Evolutionary conservation across 2,888 invertebrate genomes (phyloP).

Genomic region (Chrysolina americana): DNA sequence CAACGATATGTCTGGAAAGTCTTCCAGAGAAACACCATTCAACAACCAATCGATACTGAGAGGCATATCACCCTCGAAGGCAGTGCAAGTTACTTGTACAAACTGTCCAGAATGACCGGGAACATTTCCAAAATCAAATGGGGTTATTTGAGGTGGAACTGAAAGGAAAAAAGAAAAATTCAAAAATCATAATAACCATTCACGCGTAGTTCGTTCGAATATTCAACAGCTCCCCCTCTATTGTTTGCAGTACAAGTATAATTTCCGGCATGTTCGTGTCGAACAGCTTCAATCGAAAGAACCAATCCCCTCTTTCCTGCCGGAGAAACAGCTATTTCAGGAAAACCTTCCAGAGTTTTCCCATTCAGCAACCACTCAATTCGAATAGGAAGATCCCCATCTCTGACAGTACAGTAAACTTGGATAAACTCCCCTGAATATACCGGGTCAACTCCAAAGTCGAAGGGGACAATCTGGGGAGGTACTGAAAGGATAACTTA

Average conservation of each 20-base stretch:
- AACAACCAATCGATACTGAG: constrained; percentile 79
- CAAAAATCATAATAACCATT: constrained; percentile 45
- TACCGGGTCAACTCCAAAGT: constrained; percentile 76
- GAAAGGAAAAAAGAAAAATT: constrained; percentile 41
- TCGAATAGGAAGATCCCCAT: constrained; percentile 77
- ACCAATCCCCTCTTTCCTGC: constrained; percentile 71
- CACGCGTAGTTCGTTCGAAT: constrained; percentile 70
- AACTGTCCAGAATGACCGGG: constrained; percentile 79
- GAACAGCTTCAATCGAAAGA: constrained; percentile 78
- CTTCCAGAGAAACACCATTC: constrained; percentile 71
- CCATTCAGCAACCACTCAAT: constrained; percentile 77
- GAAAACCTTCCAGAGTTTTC: constrained; percentile 60
- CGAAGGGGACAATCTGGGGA: constrained; percentile 78
- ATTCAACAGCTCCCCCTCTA: constrained; percentile 60
- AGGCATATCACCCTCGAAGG: constrained; percentile 80
- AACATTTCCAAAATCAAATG: constrained; percentile 74
- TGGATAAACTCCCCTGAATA: constrained; percentile 76
- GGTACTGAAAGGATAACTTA: constrained; percentile 70
- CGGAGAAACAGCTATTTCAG: constrained; percentile 61
- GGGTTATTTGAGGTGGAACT: constrained; percentile 59
- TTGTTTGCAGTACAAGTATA: constrained; percentile 80
- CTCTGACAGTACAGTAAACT: constrained; percentile 75
- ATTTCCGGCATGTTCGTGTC: constrained; percentile 80
- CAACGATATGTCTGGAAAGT: constrained; percentile 55
- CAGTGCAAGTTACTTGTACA: constrained; percentile 78